phyloP scores from a whole-genome alignment of 2,797 vertebrate genomes.

The Bovichtus variegatus region DNA sequence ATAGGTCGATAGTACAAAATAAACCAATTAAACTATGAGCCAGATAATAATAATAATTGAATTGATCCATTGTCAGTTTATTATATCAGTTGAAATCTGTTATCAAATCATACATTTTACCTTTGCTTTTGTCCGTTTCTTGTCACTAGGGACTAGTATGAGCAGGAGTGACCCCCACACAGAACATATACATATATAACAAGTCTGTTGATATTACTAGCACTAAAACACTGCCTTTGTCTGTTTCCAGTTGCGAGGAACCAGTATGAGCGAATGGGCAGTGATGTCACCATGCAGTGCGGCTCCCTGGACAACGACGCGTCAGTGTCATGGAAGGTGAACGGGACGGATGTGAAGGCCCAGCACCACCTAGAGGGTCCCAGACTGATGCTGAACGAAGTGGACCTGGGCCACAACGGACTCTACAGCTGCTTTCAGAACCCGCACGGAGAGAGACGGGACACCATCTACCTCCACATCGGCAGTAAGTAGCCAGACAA shows the following conservation, averaged over 20 bases:
- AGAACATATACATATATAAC: background rate
- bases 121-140: background rate
- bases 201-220: background rate
- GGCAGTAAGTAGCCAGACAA: conserved; percentile 90
- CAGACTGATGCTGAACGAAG: conserved; percentile 87
- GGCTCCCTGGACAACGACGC: conserved; percentile 90
- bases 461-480: conserved; percentile 91
- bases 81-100: background rate
- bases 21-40: no score
- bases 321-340: conserved; percentile 94
- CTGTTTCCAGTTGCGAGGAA: conserved; percentile 82
- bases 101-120: background rate
- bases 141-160: background rate
- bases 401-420: conserved; percentile 90
- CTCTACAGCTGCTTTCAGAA: conserved; percentile 97
- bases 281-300: conserved; percentile 93
- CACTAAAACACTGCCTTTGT: conserved; percentile 25
- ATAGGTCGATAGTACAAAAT: no score
- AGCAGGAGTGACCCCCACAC: background rate
- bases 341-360: conserved; percentile 91
- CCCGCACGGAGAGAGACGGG: conserved; percentile 91
- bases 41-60: background rate
- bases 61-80: background rate
- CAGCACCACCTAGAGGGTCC: conserved; percentile 88
- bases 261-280: conserved; percentile 92